Evolutionary conservation across 2,888 invertebrate species (phyloP), one percentile per base, ranked within the genome.

Genomic region (Chalcis sispes): DNA sequence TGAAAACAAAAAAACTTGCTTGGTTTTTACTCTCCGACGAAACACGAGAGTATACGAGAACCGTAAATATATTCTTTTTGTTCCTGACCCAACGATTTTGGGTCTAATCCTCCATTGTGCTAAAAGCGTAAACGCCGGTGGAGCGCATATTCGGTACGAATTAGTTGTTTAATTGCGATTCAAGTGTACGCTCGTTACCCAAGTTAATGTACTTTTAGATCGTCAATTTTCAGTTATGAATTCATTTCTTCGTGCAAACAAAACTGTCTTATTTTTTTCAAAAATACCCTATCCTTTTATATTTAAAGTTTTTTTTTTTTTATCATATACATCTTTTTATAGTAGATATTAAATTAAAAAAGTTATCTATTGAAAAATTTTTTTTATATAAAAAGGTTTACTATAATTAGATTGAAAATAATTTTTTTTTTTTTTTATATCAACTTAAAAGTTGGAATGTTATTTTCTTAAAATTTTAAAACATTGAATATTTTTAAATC

Each of bases 161-260:
- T 72, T 77, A 79, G 72, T 77, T 79, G 70, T 77, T 77, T 77
- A 77, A 79, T 79, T 77, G 65, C 74, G 77, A 79, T 72, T 77
- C 64, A 79, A 74, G 72, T 77, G 77, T 77, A 77, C 72, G 59
- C 72, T 82, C 80, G 81, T 83, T 82, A 81, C 81, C 80, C 81
- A 79, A 83, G 79, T 83, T 80, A 80, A 84, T 86, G 85, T 87
- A 87, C 81, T 85, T 84, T 83, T 85, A 86, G 82, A 80, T 81
- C 80, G 82, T 83, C 80, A 81, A 85, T 81, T 85, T 86, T 86
- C 81, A 85, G 85, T 87, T 84, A 78, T 85, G 85, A 87, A 87
- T 79, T 85, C 79, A 87, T 86, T 82, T 82, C 82, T 83, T 83
- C 77, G 79, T 81, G 80, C 81, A 80, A 81, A 81, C 75, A 80